phyloP scores from a whole-genome alignment of 1,140 invertebrate species.

The Caenorhabditis remanei region DNA sequence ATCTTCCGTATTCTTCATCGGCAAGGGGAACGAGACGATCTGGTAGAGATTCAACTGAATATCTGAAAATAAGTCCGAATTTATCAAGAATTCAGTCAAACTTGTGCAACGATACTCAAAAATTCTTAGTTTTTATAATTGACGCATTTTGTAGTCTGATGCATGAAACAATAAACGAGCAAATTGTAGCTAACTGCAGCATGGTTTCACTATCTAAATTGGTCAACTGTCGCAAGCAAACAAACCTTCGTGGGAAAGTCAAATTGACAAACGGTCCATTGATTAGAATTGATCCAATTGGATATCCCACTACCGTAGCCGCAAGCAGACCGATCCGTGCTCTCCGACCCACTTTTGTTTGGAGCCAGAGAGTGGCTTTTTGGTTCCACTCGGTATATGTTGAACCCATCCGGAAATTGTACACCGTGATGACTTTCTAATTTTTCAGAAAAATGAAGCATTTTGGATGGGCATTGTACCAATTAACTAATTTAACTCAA shows the following conservation, averaged over 20 bases:
- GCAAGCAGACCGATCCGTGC: constrained; percentile 63
- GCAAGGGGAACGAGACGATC: constrained; percentile 19
- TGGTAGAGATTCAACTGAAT: constrained; percentile 33
- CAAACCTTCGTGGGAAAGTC: constrained; percentile 51
- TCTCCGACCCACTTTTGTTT: constrained; percentile 61
- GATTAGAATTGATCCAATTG: constrained; percentile 56
- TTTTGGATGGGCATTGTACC: too few relatives aligned
- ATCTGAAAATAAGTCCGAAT: constrained; percentile 39
- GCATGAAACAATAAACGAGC: too few relatives aligned
- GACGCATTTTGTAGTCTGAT: too few relatives aligned
- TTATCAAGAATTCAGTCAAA: background rate
- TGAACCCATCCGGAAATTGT: background rate
- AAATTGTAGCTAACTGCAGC: too few relatives aligned
- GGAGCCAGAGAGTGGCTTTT: constrained; percentile 61
- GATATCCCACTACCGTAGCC: constrained; percentile 63
- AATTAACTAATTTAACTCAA: too few relatives aligned
- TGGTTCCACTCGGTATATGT: constrained; percentile 58
- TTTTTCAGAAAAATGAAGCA: too few relatives aligned
- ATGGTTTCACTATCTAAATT: background rate
- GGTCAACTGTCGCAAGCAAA: background rate
- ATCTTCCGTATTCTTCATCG: constrained; percentile 58
- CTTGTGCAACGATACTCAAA: too few relatives aligned
- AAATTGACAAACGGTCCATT: constrained; percentile 66
- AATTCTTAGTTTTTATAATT: too few relatives aligned
- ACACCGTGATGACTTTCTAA: background rate